Evolutionary conservation across 2,113 vertebrate species (phyloP).

Genomic region (Leucopternis melanops): DNA sequence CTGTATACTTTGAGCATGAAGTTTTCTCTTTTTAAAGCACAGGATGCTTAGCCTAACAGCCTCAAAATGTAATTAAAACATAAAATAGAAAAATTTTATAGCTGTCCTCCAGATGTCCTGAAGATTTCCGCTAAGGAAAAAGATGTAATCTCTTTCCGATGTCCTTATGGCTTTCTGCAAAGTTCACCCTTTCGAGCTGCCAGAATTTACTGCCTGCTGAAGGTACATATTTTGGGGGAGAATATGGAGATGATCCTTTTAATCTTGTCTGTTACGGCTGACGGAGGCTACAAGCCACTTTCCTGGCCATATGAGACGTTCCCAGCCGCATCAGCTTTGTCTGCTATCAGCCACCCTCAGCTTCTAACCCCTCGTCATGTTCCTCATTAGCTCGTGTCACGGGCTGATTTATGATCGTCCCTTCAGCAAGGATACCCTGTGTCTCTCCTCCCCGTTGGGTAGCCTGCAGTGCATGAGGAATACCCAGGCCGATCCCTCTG

Average conservation of each 20-base stretch:
- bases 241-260: background rate
- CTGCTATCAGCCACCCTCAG: background rate
- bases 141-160: background rate
- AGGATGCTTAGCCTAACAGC: conserved; percentile 24
- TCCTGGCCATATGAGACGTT: fast-evolving
- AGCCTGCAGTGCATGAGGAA: background rate
- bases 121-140: conserved; percentile 43
- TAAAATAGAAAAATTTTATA: conserved; percentile 46
- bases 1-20: conserved; percentile 3
- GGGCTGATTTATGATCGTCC: background rate
- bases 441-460: fast-evolving
- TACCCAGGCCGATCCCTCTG: background rate
- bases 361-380: background rate
- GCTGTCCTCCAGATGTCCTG: conserved; percentile 64
- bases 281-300: background rate
- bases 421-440: background rate
- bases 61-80: conserved; percentile 44
- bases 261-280: background rate
- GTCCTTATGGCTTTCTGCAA: background rate
- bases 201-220: background rate
- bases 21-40: conserved; percentile 25
- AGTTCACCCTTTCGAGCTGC: background rate
- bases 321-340: background rate
- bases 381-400: background rate
- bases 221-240: background rate